Conservation (phyloP, 2,888 invertebrate species). For the Pherbina coryleti region DNA sequence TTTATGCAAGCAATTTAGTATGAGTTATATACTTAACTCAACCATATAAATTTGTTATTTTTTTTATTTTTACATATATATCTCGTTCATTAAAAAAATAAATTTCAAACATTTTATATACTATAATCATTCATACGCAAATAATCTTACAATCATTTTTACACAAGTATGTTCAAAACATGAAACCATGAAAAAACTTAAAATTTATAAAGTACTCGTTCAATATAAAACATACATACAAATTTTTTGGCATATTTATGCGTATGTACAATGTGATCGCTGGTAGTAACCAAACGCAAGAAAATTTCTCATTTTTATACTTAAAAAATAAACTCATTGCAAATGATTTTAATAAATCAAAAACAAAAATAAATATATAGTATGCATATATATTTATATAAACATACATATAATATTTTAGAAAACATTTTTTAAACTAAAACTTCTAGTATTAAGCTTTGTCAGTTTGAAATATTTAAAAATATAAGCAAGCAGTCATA, state of each 20-base stretch:
- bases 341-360: background rate
- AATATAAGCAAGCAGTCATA: no score
- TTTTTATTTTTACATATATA: no score
- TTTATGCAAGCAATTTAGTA: no score
- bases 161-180: conserved; percentile 5
- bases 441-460: background rate
- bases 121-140: background rate
- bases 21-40: no score
- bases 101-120: background rate
- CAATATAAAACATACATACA: background rate
- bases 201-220: background rate
- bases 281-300: conserved; percentile 15
- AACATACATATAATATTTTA: conserved; percentile 2
- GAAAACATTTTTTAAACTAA: background rate
- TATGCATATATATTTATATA: background rate
- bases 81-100: no score
- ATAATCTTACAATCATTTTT: background rate
- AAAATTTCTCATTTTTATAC: background rate
- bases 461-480: background rate
- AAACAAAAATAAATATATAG: background rate
- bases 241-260: background rate
- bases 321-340: conserved; percentile 4
- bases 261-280: conserved; percentile 15
- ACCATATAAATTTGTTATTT: no score
- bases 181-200: background rate